Conservation (phyloP, 2,113 vertebrate genomes). For the Myocastor coypus region DNA sequence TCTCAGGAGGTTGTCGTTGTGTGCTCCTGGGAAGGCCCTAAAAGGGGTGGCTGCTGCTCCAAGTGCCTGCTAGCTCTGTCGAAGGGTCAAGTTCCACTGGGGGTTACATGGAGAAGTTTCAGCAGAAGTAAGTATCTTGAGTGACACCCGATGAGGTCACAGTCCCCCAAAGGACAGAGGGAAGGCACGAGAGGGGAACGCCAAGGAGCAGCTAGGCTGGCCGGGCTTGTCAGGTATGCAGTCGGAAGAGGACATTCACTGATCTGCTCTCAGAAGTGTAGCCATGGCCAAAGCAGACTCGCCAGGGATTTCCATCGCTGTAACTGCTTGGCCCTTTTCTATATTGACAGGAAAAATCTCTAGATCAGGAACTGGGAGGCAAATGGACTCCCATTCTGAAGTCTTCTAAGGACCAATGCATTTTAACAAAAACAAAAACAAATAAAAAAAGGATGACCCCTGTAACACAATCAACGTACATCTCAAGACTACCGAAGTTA, state of each 20-base stretch:
- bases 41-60: background rate
- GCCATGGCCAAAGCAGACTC: background rate
- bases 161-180: background rate
- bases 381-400: conserved; percentile 46
- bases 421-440: conserved; percentile 44
- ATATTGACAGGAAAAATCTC: conserved; percentile 37
- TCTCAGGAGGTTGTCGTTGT: background rate
- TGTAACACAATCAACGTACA: conserved; percentile 1
- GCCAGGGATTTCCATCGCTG: background rate
- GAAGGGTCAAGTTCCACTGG: background rate
- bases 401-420: conserved; percentile 3
- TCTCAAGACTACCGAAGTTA: background rate
- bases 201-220: background rate
- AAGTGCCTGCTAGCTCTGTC: background rate
- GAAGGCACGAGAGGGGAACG: background rate
- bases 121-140: background rate
- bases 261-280: background rate
- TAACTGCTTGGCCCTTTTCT: conserved; percentile 28
- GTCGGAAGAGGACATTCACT: background rate
- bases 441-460: background rate
- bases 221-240: background rate
- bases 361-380: background rate
- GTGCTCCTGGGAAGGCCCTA: background rate
- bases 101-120: background rate
- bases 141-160: background rate